Conservation (phyloP, 2,113 vertebrate species). For the Cyprinodon tularosa region DNA sequence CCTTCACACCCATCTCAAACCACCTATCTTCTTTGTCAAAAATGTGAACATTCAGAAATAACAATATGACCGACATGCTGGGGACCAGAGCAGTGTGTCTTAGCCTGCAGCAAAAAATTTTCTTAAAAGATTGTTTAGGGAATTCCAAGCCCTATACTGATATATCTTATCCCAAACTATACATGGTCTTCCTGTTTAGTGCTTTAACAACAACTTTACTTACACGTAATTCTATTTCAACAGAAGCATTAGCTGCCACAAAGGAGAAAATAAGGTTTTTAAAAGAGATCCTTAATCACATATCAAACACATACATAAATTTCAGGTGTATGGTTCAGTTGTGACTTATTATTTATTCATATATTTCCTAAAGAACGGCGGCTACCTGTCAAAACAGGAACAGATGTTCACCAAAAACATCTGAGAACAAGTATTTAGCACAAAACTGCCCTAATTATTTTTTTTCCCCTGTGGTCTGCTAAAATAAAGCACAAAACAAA, state of each 20-base stretch:
- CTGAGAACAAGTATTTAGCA: neutral
- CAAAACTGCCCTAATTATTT: neutral
- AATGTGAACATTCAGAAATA: too few species aligned
- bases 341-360: slow-evolving; percentile 10
- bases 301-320: neutral
- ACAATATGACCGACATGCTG: neutral
- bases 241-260: neutral
- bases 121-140: neutral
- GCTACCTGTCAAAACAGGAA: neutral
- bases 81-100: neutral
- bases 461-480: neutral
- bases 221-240: neutral
- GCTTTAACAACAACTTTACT: neutral
- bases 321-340: neutral
- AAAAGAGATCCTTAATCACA: neutral
- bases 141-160: neutral
- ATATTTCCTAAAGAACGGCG: neutral
- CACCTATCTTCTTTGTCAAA: too few species aligned
- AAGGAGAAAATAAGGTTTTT: neutral
- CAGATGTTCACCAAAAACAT: slow-evolving; percentile 1
- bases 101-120: neutral
- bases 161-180: neutral
- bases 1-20: too few species aligned
- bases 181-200: neutral
- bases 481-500: neutral